Conservation (phyloP, 2,113 vertebrate species). For the Rhineura floridana region DNA sequence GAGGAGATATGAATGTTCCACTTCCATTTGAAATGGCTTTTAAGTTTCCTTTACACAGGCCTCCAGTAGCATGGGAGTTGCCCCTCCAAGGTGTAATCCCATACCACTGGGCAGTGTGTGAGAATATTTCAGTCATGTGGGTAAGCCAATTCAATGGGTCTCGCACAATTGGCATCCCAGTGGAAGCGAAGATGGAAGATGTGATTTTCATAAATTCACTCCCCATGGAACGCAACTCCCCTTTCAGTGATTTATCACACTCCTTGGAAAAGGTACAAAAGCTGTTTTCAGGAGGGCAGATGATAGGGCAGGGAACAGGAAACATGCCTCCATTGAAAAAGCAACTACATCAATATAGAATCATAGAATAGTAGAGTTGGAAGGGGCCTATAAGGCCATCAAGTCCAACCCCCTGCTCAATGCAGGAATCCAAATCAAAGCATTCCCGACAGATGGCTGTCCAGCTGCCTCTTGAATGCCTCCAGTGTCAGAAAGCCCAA, state of each 20-base stretch:
- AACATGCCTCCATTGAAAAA: neutral
- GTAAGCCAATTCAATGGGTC: neutral
- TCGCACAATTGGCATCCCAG: neutral
- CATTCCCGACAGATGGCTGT: too few species aligned
- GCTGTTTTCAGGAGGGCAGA: neutral
- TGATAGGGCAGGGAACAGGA: neutral
- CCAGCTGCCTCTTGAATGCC: too few species aligned
- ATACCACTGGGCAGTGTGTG: neutral
- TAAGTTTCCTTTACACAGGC: neutral
- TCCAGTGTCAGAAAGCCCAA: too few species aligned
- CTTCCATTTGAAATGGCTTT: neutral
- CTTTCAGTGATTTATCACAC: neutral
- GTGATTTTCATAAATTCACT: neutral
- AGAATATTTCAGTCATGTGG: too few species aligned
- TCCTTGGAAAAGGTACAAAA: neutral
- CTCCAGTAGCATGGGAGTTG: too few species aligned
- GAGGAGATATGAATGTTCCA: neutral
- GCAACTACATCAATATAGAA: neutral
- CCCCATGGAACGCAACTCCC: neutral
- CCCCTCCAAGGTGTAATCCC: neutral
- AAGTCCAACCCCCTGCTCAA: too few species aligned
- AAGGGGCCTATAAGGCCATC: too few species aligned
- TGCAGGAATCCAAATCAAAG: too few species aligned
- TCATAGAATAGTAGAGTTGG: too few species aligned
- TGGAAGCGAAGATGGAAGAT: neutral